Evolutionary conservation across 2,888 invertebrate species (phyloP).

Genomic region (Caenorhabditis imperialis): DNA sequence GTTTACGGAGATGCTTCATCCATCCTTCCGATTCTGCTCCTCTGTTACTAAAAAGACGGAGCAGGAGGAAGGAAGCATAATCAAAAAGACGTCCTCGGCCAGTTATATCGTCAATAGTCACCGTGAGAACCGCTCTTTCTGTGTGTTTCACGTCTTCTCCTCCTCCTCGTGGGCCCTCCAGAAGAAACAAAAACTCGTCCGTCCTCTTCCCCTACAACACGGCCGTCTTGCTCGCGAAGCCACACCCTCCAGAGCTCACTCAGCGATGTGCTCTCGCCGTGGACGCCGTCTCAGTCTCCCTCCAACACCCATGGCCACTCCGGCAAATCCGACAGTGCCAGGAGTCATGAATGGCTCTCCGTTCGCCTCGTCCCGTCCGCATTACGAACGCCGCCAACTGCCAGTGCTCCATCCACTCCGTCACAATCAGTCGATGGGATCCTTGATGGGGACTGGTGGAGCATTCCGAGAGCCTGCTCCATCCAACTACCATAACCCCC

Average conservation of each 20-base stretch:
- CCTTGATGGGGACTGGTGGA: constrained; percentile 17
- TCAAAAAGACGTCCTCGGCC: constrained; percentile 5
- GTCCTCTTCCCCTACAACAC: constrained; percentile 9
- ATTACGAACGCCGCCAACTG: constrained; percentile 39
- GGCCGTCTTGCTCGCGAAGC: constrained; percentile 29
- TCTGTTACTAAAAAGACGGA: not conserved
- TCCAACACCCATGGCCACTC: constrained; percentile 44
- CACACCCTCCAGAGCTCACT: constrained; percentile 38
- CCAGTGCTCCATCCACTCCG: constrained; percentile 45
- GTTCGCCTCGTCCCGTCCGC: constrained; percentile 33
- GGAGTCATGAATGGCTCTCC: constrained; percentile 35
- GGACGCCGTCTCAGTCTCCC: constrained; percentile 52
- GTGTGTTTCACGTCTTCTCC: constrained; percentile 36
- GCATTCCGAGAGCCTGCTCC: constrained; percentile 8
- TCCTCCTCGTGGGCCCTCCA: constrained; percentile 5
- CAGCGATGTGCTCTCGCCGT: constrained; percentile 43
- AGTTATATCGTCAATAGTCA: constrained; percentile 51
- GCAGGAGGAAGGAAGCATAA: constrained; percentile 5
- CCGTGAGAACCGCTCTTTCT: constrained; percentile 31
- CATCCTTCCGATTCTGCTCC: too few relatives aligned
- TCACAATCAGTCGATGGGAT: constrained; percentile 44
- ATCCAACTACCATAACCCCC: constrained; percentile 28
- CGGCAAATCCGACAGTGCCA: constrained; percentile 21
- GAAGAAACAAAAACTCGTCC: constrained; percentile 35
- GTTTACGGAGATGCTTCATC: constrained; percentile 37